Base-by-base conservation (phyloP, 2,797 vertebrate genomes). In the Girardinus metallicus region DNA sequence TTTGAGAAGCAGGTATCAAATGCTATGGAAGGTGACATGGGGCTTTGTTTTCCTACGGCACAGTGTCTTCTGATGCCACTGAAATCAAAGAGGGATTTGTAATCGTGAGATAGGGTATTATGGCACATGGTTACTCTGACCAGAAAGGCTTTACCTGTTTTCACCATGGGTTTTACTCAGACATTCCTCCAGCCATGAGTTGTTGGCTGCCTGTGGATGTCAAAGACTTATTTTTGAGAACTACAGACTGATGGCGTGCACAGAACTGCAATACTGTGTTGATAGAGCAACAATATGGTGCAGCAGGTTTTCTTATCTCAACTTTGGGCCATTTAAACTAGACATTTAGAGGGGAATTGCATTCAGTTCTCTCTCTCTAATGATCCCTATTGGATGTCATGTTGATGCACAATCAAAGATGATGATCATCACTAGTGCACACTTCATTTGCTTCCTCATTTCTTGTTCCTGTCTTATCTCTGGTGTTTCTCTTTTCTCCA, bases 391-490 rank as follows among this genome's bases (percentile, higher is more conserved):
- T 79, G 86, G 89, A 85, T 10, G 73, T 81, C 31, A 26, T 76
- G 79, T 79, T 36, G 51, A 90, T 80, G 44, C 78, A 31, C 87
- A 91, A 92, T 93, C 89, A 91, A 88, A 89, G 85, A 80, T 75
- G 88, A 89, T 86, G 83, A 91, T 91, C 89, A 89, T 92, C 87
- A 84, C 81, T n/a, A 76, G 46, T 0, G 41, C 86, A 85, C 84
- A 85, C 88, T 87, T 91, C 89, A 92, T 92, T 93, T 90, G 46
- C 82, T 82, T 83, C 79, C 88, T 93, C 86, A 75, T 90, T 85
- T 73, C 81, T 91, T 85, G 89, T 77, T 73, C 80, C 82, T 84
- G 76, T 82, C 78, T 86, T 88, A 83, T 81, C 89, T 66, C 81
- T 86, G 74, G 78, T 78, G 77, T 75, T 46, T 68, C 9, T 26